These are phyloP conservation scores for Sarcophaga variegata DNA, from an alignment of 2,888 invertebrate genomes.

Conservation along the genomic window DNA sequence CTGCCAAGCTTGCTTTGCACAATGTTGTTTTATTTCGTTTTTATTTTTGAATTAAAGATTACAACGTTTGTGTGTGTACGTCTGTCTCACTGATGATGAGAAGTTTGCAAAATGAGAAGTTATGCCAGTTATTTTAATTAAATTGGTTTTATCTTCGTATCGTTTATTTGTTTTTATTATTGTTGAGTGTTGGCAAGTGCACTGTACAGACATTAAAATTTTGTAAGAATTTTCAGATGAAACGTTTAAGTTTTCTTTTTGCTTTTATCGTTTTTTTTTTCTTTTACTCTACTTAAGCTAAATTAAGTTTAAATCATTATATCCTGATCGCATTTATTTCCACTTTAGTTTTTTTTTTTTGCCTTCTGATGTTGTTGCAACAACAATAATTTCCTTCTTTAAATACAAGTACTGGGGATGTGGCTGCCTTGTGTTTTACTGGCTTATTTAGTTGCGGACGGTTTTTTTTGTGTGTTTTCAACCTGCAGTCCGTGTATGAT, in stretches of 20 bases:
- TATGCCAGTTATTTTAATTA: conserved; percentile 55
- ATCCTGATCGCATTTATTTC: conserved; percentile 53
- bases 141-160: conserved; percentile 46
- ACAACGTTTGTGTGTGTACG: too few species aligned
- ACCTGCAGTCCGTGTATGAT: not conserved
- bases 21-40: too few species aligned
- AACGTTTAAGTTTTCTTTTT: conserved; percentile 3
- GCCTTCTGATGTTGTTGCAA: conserved; percentile 34
- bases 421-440: conserved; percentile 48
- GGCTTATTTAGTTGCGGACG: conserved; percentile 40
- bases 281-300: conserved; percentile 8
- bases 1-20: too few species aligned
- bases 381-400: conserved; percentile 54
- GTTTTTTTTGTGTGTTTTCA: conserved; percentile 11
- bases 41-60: too few species aligned
- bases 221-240: conserved; percentile 56
- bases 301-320: conserved; percentile 57
- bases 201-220: conserved; percentile 35
- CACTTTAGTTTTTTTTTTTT: conserved; percentile 16
- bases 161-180: not conserved
- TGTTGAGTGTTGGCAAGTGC: conserved; percentile 15
- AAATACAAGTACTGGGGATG: not conserved
- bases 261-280: too few species aligned
- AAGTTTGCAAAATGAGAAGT: not conserved
- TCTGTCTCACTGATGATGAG: too few species aligned